phyloP scores from a whole-genome alignment of 2,888 invertebrate genomes.

The Prenolepis imparis region DNA sequence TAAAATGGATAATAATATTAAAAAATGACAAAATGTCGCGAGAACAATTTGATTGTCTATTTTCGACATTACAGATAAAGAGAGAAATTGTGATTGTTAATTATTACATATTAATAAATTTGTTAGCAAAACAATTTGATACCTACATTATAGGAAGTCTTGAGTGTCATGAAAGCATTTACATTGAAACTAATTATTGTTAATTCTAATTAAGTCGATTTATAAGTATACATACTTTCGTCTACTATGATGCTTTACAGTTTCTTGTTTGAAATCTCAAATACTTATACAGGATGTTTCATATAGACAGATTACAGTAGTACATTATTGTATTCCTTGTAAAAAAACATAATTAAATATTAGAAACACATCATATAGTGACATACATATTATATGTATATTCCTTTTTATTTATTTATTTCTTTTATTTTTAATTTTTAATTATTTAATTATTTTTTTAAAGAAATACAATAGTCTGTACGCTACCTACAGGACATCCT shows the following conservation, averaged over 20 bases:
- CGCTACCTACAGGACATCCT: not conserved
- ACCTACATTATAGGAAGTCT: too few relatives aligned
- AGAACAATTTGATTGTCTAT: not conserved
- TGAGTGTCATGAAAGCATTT: not conserved
- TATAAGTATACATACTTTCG: not conserved
- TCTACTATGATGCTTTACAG: too few relatives aligned
- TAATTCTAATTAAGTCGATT: not conserved
- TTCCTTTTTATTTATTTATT: too few relatives aligned
- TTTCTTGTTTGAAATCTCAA: too few relatives aligned
- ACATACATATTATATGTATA: too few relatives aligned
- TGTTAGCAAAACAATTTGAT: not conserved
- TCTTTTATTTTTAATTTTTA: too few relatives aligned
- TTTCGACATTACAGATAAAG: not conserved
- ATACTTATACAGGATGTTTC: not conserved
- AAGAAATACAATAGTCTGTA: too few relatives aligned
- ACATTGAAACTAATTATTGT: not conserved
- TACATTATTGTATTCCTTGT: not conserved
- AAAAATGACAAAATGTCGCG: not conserved
- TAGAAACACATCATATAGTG: too few relatives aligned
- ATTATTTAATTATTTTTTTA: too few relatives aligned
- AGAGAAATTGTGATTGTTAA: not conserved
- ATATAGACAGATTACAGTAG: not conserved
- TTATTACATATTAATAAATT: not conserved
- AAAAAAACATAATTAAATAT: not conserved
- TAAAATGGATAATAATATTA: too few relatives aligned